Percentiles rank a stretch among this genome's conserved stretches.
Evolutionary conservation across 2,888 invertebrate genomes (phyloP).

Genomic region (Scelioninae gen. 2): DNA sequence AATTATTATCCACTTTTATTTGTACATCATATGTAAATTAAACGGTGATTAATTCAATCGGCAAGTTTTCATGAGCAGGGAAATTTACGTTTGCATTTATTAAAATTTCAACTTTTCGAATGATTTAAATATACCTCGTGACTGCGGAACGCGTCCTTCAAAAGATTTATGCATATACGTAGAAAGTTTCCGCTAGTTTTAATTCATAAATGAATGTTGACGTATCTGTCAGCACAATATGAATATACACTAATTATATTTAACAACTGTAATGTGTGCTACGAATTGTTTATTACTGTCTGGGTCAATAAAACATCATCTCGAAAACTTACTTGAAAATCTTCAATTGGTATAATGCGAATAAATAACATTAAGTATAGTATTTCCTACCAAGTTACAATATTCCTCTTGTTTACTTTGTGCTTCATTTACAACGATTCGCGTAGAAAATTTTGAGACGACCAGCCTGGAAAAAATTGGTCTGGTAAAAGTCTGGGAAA

Average conservation of each 20-base stretch:
- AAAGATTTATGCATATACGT: conserved; percentile 39
- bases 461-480: too few relatives aligned
- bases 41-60: conserved; percentile 22
- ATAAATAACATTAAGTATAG: conserved; percentile 8
- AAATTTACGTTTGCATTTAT: conserved; percentile 10
- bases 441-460: too few relatives aligned
- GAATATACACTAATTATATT: conserved; percentile 41
- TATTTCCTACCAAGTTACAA: conserved; percentile 22
- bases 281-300: conserved; percentile 36
- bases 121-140: conserved; percentile 34
- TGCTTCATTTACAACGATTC: conserved; percentile 39
- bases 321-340: conserved; percentile 32
- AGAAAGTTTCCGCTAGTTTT: conserved; percentile 25
- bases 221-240: conserved; percentile 40
- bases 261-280: conserved; percentile 27
- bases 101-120: conserved; percentile 30
- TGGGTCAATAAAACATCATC: conserved; percentile 37
- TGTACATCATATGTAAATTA: too few relatives aligned
- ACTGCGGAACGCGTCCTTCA: conserved; percentile 19
- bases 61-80: neutral
- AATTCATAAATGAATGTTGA: conserved; percentile 40
- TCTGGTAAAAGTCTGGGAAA: too few relatives aligned
- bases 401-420: conserved; percentile 34
- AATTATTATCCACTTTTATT: neutral
- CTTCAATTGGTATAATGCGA: conserved; percentile 29